Evolutionary conservation across 2,888 invertebrate genomes (phyloP), one percentile per base, ranked within the genome.

Genomic region (Orthosia gothica): DNA sequence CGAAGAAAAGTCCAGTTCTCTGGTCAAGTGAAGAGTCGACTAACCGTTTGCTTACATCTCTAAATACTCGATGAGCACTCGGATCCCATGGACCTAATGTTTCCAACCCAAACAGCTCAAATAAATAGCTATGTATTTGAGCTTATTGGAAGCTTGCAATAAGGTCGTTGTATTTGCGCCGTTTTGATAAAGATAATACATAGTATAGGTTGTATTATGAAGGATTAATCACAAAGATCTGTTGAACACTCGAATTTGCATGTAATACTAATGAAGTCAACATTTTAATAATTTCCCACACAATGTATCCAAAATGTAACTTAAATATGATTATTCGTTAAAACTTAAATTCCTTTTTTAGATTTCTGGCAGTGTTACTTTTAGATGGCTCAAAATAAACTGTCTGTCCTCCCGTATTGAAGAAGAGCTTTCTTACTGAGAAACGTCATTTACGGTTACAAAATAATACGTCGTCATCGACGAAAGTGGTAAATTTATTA

Each of bases 381-480:
- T 26, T 20, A 49, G 26, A 23, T 11, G 23, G 5, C 7, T 5
- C n/a, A 54, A 59, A 59, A 16, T 9, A 32, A 67, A 74, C 20
- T 45, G 15, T 58, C n/a, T 23, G 15, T 20, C 32, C 9, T 18
- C 13, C 50, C 18, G 13, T 26, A 47, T 55, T n/a, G 15, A 3
- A 40, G 49, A 18, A 23, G 13, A 70, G 26, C 32, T 32, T 47
- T 20, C 40, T 18, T 18, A 23, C 18, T 70, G 32, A 66, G 16
- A 18, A 49, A 57, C 20, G 1, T 20, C 15, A 68, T 71, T 49
- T 15, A 5, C 13, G 11, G 49, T 3, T 12, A 20, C 1, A 18
- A 68, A 58, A 71, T 40, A 49, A 55, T 57, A 18, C 3, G 20
- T 20, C 18, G 23, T 71, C 71, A 58, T 47, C 15, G 32, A 15